phyloP scores from a whole-genome alignment of 2,797 vertebrate genomes.

The Gobio occitaniae region DNA sequence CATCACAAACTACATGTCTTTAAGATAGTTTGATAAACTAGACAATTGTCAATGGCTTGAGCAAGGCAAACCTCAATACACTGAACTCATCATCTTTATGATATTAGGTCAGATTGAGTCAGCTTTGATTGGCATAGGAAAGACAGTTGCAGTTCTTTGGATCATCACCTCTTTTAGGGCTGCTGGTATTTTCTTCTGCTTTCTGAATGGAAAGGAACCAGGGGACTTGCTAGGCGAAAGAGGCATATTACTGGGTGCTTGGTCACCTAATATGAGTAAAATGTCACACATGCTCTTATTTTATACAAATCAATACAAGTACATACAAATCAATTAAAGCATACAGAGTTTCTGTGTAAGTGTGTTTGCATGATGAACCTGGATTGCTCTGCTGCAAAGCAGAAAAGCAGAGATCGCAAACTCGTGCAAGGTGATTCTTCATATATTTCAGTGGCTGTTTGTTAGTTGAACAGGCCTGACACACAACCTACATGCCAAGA shows the following conservation, averaged over 20 bases:
- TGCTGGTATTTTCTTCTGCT: slow-evolving; percentile 92
- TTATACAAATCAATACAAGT: not conserved
- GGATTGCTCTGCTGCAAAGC: slow-evolving; percentile 86
- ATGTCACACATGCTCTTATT: not conserved
- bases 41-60: not conserved
- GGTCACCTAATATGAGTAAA: slow-evolving; percentile 75
- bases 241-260: slow-evolving; percentile 64
- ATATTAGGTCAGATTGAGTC: not conserved
- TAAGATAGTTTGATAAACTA: not conserved
- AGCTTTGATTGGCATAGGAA: not conserved
- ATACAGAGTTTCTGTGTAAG: not conserved
- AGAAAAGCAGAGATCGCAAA: slow-evolving; percentile 91
- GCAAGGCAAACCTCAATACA: not conserved
- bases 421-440: slow-evolving; percentile 91
- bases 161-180: slow-evolving; percentile 91
- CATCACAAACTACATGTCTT: not conserved
- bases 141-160: not conserved
- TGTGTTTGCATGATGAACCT: slow-evolving; percentile 46
- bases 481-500: slow-evolving; percentile 86
- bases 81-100: not conserved
- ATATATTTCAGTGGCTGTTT: slow-evolving; percentile 90
- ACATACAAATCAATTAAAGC: not conserved
- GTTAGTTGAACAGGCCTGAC: slow-evolving; percentile 93
- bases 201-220: slow-evolving; percentile 84
- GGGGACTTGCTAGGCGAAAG: slow-evolving; percentile 82